Conservation (phyloP, 2,888 invertebrate species). For the Frankliniella fusca region DNA sequence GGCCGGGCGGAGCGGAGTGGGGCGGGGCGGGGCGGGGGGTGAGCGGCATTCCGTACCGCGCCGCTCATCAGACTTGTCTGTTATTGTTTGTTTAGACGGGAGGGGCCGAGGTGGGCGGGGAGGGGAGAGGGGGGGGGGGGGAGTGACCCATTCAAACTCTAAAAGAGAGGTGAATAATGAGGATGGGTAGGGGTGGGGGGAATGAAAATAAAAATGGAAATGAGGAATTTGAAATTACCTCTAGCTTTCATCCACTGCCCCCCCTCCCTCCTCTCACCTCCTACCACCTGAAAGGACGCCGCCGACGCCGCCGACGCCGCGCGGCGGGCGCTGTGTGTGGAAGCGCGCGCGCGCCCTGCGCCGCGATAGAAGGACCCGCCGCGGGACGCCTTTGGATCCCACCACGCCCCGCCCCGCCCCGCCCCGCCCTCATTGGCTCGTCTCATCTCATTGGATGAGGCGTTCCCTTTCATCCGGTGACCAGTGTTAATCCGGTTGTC, state of each 20-base stretch:
- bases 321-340: not conserved
- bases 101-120: not conserved
- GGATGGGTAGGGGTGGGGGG: not conserved
- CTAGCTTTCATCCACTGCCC: not conserved
- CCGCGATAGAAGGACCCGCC: not conserved
- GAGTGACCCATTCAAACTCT: not conserved
- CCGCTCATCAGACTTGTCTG: slow-evolving; percentile 14
- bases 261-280: not conserved
- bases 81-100: slow-evolving; percentile 11
- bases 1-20: not conserved
- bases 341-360: no score
- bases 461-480: no score
- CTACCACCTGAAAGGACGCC: not conserved
- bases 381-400: not conserved
- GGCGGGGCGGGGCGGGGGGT: no score
- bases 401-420: not conserved
- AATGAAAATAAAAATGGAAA: not conserved
- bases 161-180: slow-evolving; percentile 20
- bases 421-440: not conserved
- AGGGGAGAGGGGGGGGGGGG: not conserved
- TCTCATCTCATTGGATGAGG: no score
- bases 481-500: slow-evolving; percentile 6
- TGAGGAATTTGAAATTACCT: slow-evolving; percentile 9
- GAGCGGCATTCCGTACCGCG: not conserved
- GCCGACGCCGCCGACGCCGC: not conserved